Evolutionary conservation across 30 jellyfish, hydroid and myxozoan genomes (phyloP).

Genomic region (Turritopsis dohrnii): DNA sequence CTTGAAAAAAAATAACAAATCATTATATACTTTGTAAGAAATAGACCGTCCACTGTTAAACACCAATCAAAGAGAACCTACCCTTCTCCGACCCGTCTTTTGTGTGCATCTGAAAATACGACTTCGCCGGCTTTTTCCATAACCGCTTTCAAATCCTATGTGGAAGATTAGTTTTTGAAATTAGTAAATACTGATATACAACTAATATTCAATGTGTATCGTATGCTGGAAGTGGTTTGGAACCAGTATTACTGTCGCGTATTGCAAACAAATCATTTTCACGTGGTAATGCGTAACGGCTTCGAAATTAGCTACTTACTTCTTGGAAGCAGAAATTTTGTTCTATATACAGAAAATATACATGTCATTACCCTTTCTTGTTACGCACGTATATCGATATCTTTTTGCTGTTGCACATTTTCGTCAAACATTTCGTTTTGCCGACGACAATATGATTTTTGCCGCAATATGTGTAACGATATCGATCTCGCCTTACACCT

Average conservation of each 20-base stretch:
- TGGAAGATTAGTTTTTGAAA: not conserved
- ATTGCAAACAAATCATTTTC: not conserved
- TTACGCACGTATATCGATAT: not conserved
- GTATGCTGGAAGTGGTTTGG: no score
- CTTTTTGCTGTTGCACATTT: not conserved
- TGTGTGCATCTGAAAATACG: constrained; percentile 90
- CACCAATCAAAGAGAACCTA: constrained; percentile 16
- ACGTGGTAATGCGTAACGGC: not conserved
- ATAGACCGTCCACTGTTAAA: no score
- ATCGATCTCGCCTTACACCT: not conserved
- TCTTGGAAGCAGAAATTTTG: no score
- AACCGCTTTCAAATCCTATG: constrained; percentile 71
- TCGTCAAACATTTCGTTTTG: not conserved
- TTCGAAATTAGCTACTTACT: not conserved
- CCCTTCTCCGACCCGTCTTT: constrained; percentile 86
- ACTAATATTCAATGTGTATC: no score
- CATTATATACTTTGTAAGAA: not conserved
- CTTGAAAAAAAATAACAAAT: constrained; percentile 20
- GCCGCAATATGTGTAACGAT: not conserved
- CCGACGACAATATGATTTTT: not conserved
- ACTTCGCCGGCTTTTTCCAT: constrained; percentile 70
- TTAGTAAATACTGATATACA: not conserved
- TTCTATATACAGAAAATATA: not conserved
- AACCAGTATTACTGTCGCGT: not conserved
- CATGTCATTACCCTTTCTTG: not conserved